Evolutionary conservation across 1,140 invertebrate genomes (phyloP).

Genomic region (Camponotus pennsylvanicus): DNA sequence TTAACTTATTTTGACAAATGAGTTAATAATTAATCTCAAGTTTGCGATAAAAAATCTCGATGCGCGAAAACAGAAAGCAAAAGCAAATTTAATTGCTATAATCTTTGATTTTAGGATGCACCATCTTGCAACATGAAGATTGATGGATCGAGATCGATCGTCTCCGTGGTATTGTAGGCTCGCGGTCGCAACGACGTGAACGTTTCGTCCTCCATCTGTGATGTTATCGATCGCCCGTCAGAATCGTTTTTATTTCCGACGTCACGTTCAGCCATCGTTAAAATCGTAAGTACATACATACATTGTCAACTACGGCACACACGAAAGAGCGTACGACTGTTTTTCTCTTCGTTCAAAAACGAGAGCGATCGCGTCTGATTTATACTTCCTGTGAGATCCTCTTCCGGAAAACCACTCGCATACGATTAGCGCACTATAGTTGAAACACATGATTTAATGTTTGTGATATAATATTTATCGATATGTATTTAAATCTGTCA

Average conservation of each 20-base stretch:
- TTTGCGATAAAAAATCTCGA: background rate
- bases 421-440: constrained; percentile 23
- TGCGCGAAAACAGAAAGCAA: background rate
- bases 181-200: constrained; percentile 51
- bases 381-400: constrained; percentile 5
- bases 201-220: constrained; percentile 31
- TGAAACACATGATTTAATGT: background rate
- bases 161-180: constrained; percentile 49
- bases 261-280: constrained; percentile 61
- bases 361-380: constrained; percentile 21
- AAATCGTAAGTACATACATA: constrained; percentile 72
- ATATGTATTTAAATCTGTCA: background rate
- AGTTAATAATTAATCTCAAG: background rate
- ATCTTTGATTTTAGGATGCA: constrained; percentile 35
- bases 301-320: constrained; percentile 63
- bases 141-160: constrained; percentile 44
- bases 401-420: constrained; percentile 8
- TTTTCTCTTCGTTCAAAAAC: constrained; percentile 14
- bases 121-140: constrained; percentile 9
- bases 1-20: background rate
- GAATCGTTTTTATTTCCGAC: constrained; percentile 42
- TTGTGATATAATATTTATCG: background rate
- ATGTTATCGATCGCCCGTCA: constrained; percentile 52
- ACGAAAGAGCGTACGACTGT: constrained; percentile 56
- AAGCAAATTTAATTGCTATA: constrained; percentile 13